A percentile compares a stretch with the other conserved stretches of the same genome.
Evolutionary conservation across 1,140 invertebrate genomes (phyloP).

Genomic region (Ditylenchus dipsaci): DNA sequence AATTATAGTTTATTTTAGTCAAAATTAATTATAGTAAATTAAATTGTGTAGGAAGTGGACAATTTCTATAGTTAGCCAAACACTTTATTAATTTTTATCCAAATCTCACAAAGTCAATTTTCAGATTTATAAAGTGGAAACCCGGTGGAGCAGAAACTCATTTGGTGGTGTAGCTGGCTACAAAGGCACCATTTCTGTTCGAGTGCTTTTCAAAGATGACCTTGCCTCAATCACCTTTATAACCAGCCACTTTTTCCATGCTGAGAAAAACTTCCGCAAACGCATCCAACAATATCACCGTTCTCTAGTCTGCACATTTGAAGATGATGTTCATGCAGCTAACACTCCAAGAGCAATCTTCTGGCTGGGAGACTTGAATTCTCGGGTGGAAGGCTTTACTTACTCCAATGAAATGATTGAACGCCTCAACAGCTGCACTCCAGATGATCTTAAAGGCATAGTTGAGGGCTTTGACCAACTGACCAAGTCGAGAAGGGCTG

Average conservation of each 20-base stretch:
- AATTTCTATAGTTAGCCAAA: too few species aligned
- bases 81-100: too few species aligned
- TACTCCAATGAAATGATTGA: conserved; percentile 2
- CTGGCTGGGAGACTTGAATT: conserved; percentile 36
- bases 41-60: too few species aligned
- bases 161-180: conserved; percentile 20
- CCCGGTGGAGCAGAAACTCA: conserved; percentile 17
- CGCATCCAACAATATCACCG: conserved; percentile 30
- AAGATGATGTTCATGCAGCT: not conserved
- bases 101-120: not conserved
- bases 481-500: conserved; percentile 4
- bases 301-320: conserved; percentile 20
- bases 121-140: conserved; percentile 18
- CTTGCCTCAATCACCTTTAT: conserved; percentile 23
- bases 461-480: conserved; percentile 28
- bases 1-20: too few species aligned
- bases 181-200: conserved; percentile 28
- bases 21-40: too few species aligned
- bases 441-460: conserved; percentile 10
- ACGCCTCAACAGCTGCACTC: not conserved
- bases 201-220: conserved; percentile 14
- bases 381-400: conserved; percentile 22
- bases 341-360: conserved; percentile 12
- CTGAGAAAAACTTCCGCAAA: conserved; percentile 9
- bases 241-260: conserved; percentile 31